Percentiles rank a stretch among this genome's conserved stretches.
Evolutionary conservation across 2,113 vertebrate species (phyloP).

Genomic region (Malaclemys terrapin): DNA sequence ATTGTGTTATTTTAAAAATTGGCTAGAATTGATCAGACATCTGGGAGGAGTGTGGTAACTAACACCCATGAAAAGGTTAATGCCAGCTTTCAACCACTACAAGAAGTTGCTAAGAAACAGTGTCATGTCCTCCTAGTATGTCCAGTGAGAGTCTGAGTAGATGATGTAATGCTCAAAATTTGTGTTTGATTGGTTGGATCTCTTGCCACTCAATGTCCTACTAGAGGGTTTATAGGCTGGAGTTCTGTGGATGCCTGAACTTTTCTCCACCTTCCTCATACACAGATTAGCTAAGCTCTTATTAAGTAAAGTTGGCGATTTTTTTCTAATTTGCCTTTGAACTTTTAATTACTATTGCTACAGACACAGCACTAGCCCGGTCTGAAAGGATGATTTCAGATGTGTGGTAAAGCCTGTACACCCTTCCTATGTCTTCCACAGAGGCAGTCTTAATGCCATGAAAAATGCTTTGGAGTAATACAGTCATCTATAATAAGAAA

Average conservation of each 20-base stretch:
- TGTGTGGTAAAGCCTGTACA: neutral
- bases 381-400: neutral
- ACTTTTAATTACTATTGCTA: neutral
- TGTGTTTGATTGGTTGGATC: neutral
- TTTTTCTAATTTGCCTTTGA: neutral
- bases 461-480: neutral
- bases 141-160: constrained; percentile 25
- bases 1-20: neutral
- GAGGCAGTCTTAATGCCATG: neutral
- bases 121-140: neutral
- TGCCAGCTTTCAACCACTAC: constrained; percentile 2
- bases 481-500: neutral
- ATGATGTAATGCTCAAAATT: constrained; percentile 38
- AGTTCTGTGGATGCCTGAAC: neutral
- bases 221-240: neutral
- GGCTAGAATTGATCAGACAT: neutral
- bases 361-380: neutral
- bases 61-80: neutral
- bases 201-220: neutral
- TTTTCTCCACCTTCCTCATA: neutral
- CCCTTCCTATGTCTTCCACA: neutral
- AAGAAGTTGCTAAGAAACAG: constrained; percentile 28
- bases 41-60: neutral
- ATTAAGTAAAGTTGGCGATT: neutral
- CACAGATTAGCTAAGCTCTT: neutral